Evolutionary conservation across 53 echinoderm and acorn worm genomes (phyloP).

Genomic region (Crossaster papposus): DNA sequence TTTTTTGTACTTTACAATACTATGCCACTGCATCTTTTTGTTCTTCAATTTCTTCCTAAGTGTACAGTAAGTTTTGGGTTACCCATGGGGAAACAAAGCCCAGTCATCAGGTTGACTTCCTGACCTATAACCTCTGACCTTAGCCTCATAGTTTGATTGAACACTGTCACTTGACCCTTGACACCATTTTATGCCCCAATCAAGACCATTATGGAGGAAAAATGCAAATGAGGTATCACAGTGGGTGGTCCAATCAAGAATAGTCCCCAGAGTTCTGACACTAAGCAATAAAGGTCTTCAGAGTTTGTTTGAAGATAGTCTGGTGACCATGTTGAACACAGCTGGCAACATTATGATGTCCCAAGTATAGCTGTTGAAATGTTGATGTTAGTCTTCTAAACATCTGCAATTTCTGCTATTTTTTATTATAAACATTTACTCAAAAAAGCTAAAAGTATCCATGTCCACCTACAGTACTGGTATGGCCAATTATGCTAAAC

Average conservation of each 20-base stretch:
- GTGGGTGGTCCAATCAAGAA: constrained; percentile 49
- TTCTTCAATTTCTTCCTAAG: not conserved
- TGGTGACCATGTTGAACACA: constrained; percentile 2
- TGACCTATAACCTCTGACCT: not conserved
- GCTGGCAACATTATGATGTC: constrained; percentile 17
- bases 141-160: constrained; percentile 1
- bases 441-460: not conserved
- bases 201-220: constrained; percentile 40
- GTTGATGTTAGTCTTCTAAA: not conserved
- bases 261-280: constrained; percentile 17
- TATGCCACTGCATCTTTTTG: not conserved
- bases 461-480: not conserved
- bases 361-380: not conserved
- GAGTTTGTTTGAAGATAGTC: not conserved
- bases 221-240: constrained; percentile 30
- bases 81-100: not conserved
- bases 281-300: not conserved
- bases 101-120: not conserved
- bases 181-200: constrained; percentile 21
- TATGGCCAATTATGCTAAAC: no score
- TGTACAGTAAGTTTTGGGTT: not conserved
- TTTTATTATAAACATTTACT: not conserved
- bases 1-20: not conserved
- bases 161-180: constrained; percentile 29
- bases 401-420: not conserved